Evolutionary conservation across 1,140 invertebrate species (phyloP), one percentile per base, ranked within the genome.

Genomic region (Watersipora subatra): DNA sequence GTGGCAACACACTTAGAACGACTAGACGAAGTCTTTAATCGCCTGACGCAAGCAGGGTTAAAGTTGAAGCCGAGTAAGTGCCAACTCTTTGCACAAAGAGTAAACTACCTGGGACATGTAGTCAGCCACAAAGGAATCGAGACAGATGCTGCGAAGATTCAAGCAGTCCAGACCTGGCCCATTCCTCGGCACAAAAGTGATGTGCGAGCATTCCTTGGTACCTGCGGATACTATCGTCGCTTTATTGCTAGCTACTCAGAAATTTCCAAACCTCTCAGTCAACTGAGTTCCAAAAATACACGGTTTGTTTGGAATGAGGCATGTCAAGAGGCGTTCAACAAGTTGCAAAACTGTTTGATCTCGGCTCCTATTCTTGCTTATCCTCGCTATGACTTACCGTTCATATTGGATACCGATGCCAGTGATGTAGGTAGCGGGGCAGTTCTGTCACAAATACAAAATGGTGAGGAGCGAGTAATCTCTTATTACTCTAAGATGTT

Each of bases 351-450:
- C 27, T 20, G 20, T 3, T 28, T 69, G 17, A 63, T 7, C 25
- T 55, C n/a, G 12, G 25, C 63, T n/a, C 64, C 68, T 20, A 34
- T 69, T 27, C 26, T 69, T 19, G 25, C 57, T 27, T 72, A 70
- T 61, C 75, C 77, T 19, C 69, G 77, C 68, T 72, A 73, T 34
- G 62, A 61, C 2, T 67, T 75, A 24, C 19, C 68, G 0, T 78
- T 80, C 57, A 76, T 75, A 1, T 67, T 81, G 1, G 75, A 79
- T 46, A 80, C 77, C 0, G 82, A 84, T 70, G 80, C 79, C 25
- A 76, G 73, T 46, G 72, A 77, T 3, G 68, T 72, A 66, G 76
- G 75, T 20, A 69, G 81, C 28, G 77, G 76, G 12, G 79, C 75
- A 27, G 73, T 80, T 2, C 61, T 83, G 20, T 71, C 73, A 17